Evolutionary conservation across 1,140 invertebrate genomes (phyloP), one percentile per base, ranked within the genome.

Genomic region (Calosoma granatense): DNA sequence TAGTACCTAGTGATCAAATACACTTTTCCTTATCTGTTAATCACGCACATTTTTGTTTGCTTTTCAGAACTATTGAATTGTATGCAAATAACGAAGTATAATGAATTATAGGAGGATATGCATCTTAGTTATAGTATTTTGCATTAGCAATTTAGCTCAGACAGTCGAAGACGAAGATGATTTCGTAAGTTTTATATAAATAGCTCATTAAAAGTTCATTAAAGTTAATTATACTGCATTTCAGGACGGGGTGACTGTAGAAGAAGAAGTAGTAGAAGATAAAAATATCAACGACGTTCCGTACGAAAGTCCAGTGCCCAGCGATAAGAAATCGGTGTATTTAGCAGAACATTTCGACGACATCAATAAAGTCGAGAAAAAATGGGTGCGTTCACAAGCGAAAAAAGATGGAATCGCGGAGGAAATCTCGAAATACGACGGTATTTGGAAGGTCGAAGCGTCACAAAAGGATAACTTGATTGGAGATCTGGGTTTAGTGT

Each of bases 401-500:
- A 97, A 94, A 70, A 98, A 98, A 73, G 92, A 97, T 60, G 90
- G 84, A 56, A 86, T 85, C 11, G 91, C 95, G 64, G 92, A 94
- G 60, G 84, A 86, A 60, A 88, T 98, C 59, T 87, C 93, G 1
- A 96, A 97, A 78, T 98, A 97, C 76, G 92, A 97, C 78, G 95
- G 95, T 74, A 76, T 78, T 66, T 84, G 82, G 82, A 73, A 74
- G 64, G 75, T 97, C n/a, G 93, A 95, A 71, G 71, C 82, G 54
- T 83, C 93, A 17, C 75, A 81, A 41, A 81, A 84, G 64, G 83
- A 86, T 65, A 80, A 86, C 1, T 78, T 97, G 57, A 78, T 81
- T 22, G 87, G 88, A 51, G 95, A 99, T 72, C 72, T 86, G 63
- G 94, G 93, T 51, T 74, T 99, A 53, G 88, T 97, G 17, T 74